Evolutionary conservation across 2,888 invertebrate genomes (phyloP), one percentile per base, ranked within the genome.

Genomic region (Apamea crenata): DNA sequence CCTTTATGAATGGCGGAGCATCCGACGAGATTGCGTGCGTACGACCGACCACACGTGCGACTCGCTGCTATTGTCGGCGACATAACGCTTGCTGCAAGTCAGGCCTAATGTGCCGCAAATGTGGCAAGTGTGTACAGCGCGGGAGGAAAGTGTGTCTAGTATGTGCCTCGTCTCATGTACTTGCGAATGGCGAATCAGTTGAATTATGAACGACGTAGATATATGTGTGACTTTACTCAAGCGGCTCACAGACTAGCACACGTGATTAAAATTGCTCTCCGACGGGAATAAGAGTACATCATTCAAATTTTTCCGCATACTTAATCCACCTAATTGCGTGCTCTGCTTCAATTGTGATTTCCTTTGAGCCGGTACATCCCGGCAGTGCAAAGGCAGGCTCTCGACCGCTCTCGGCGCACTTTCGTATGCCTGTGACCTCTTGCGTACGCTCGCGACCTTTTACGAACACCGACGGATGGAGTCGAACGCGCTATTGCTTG

Each of bases 261-360:
- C 56, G 6, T 77, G 32, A 77, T 63, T 73, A n/a, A 73, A 83
- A 63, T 32, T 61, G 50, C 59, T 56, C 78, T 44, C 44, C 8
- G 1, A 44, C 59, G n/a, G 59, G 63, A 59, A 69, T 69, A 59
- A 56, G 32, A 61, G 69, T 21, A 66, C 29, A 78, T 72, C 66
- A 73, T 85, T 85, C 36, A 40, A 68, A 66, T 72, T 73, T 59
- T 84, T 85, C 87, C 74, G 16, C 76, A 21, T 59, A 77, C 85
- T 85, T 87, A 63, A 77, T 75, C 72, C 82, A 75, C 25, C n/a
- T 85, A 85, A 85, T 87, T 77, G 88, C 88, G 77, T 87, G 53
- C 88, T 81, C 44, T 32, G 72, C 66, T 85, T 69, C 77, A 77
- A 85, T 87, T 87, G 88, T 85, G 88, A 77, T 81, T 77, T 77